Percentiles rank a stretch among this genome's conserved stretches.
Evolutionary conservation across 1,140 invertebrate species (phyloP).

Genomic region (Drosophila truncata): DNA sequence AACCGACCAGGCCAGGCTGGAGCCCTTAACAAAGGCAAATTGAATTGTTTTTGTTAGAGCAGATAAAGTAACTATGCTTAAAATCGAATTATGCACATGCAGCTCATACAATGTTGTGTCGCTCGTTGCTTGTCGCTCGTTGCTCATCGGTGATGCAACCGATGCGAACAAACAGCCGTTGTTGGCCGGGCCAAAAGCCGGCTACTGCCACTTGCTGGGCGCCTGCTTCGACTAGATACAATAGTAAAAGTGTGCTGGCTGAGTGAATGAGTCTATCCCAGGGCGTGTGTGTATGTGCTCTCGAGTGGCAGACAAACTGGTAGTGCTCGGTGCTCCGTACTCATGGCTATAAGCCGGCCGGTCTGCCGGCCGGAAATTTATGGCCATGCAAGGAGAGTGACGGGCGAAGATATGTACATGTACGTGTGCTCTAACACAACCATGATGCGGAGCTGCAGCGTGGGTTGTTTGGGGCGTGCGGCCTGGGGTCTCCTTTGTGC

Average conservation of each 20-base stretch:
- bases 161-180: conserved; percentile 20
- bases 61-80: conserved; percentile 36
- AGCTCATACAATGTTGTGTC: conserved; percentile 39
- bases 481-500: conserved; percentile 29
- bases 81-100: conserved; percentile 67
- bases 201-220: conserved; percentile 71
- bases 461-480: conserved; percentile 29
- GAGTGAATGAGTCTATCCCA: conserved; percentile 38
- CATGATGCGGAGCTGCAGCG: conserved; percentile 40
- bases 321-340: conserved; percentile 32
- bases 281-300: conserved; percentile 24
- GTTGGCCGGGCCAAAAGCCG: conserved; percentile 57
- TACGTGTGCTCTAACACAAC: conserved; percentile 33
- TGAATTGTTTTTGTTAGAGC: conserved; percentile 51
- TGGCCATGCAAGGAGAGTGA: conserved; percentile 55
- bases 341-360: conserved; percentile 63
- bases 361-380: conserved; percentile 74
- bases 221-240: conserved; percentile 84
- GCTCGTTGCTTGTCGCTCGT: not conserved
- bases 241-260: conserved; percentile 82
- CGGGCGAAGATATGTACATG: conserved; percentile 39
- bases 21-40: conserved; percentile 56
- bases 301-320: conserved; percentile 50
- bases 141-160: conserved; percentile 53
- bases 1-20: conserved; percentile 7